Evolutionary conservation across 1,140 invertebrate species (phyloP).

Genomic region (Anadara kagoshimensis): DNA sequence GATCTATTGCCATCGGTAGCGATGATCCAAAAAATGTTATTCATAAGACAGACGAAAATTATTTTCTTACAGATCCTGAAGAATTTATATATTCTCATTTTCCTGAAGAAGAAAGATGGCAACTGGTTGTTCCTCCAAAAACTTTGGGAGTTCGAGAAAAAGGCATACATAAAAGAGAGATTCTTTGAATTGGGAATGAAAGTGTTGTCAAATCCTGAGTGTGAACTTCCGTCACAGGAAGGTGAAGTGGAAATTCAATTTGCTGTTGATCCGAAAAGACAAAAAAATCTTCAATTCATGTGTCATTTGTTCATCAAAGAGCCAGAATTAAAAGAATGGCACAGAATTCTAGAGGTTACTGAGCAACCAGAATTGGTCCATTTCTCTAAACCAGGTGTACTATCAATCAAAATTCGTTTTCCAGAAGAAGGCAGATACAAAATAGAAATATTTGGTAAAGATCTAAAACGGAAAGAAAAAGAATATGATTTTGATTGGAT

Average conservation of each 20-base stretch:
- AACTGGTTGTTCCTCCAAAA: constrained; percentile 50
- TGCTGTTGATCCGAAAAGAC: constrained; percentile 46
- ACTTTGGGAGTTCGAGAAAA: constrained; percentile 54
- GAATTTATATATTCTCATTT: constrained; percentile 76
- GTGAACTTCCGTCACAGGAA: constrained; percentile 46
- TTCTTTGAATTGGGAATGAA: constrained; percentile 62
- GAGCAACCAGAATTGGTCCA: constrained; percentile 59
- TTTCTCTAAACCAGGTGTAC: constrained; percentile 47
- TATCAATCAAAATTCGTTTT: constrained; percentile 55
- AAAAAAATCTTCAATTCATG: constrained; percentile 47
- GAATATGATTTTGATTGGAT: constrained; percentile 66
- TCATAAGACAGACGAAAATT: constrained; percentile 65
- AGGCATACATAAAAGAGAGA: constrained; percentile 60
- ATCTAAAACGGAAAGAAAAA: constrained; percentile 42
- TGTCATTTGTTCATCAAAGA: constrained; percentile 48
- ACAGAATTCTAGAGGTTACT: constrained; percentile 35
- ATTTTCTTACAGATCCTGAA: constrained; percentile 77
- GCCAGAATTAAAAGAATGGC: constrained; percentile 35
- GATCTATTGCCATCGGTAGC: constrained; percentile 54
- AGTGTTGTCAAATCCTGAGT: constrained; percentile 50
- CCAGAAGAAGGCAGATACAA: constrained; percentile 57
- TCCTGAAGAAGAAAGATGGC: constrained; percentile 71
- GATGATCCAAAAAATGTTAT: constrained; percentile 24
- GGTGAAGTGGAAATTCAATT: constrained; percentile 58
- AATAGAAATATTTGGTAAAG: constrained; percentile 61